These are phyloP conservation scores for Neogale vison DNA, from an alignment of 2,113 vertebrate genomes.

Conservation along the genomic window DNA sequence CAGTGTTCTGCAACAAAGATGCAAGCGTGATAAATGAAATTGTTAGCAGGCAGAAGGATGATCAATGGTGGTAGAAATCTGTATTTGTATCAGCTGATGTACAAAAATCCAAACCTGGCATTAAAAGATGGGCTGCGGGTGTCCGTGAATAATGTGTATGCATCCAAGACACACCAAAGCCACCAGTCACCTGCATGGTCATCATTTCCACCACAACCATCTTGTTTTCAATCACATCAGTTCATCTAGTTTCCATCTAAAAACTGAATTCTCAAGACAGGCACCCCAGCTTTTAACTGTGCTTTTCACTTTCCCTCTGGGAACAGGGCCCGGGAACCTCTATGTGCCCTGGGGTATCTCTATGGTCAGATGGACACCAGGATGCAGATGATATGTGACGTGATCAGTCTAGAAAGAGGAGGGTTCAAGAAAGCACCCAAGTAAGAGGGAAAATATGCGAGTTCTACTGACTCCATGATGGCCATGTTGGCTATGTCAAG, in stretches of 20 bases:
- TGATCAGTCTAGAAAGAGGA: background rate
- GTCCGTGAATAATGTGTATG: background rate
- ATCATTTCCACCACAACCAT: background rate
- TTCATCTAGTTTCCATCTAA: background rate
- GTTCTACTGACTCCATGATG: background rate
- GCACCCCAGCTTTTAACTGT: background rate
- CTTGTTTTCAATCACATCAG: background rate
- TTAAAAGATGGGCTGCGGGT: background rate
- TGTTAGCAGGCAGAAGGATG: background rate
- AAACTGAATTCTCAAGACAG: background rate
- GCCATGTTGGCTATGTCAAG: background rate
- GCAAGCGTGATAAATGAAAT: background rate
- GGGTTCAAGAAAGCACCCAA: background rate
- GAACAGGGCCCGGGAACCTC: background rate
- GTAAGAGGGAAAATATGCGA: accelerated
- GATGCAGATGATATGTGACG: background rate
- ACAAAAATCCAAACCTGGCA: background rate
- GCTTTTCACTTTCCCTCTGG: background rate
- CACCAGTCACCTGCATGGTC: background rate
- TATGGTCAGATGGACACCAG: background rate
- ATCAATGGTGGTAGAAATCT: background rate
- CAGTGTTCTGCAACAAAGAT: background rate
- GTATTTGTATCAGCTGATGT: background rate
- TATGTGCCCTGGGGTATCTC: background rate
- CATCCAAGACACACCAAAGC: background rate